These are phyloP conservation scores for Bruchidius siliquastri DNA, from an alignment of 2,888 invertebrate species.

Conservation along the genomic window DNA sequence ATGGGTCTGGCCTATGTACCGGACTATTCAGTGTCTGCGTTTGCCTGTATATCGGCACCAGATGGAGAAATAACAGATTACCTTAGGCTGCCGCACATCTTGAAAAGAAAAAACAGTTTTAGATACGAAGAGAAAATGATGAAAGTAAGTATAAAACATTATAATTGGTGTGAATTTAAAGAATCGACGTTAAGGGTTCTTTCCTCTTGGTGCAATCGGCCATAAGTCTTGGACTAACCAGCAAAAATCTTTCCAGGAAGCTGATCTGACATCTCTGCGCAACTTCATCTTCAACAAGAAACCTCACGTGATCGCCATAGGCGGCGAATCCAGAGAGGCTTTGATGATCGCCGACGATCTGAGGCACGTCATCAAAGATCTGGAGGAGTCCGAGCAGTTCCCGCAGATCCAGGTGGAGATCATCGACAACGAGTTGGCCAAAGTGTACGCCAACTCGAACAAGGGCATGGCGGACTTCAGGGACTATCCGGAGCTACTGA, in stretches of 20 bases:
- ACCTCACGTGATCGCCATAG: slow-evolving; percentile 79
- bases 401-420: slow-evolving; percentile 85
- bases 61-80: slow-evolving; percentile 93
- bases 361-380: slow-evolving; percentile 65
- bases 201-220: too few relatives aligned
- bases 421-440: slow-evolving; percentile 89
- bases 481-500: slow-evolving; percentile 85
- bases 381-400: slow-evolving; percentile 81
- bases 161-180: too few relatives aligned
- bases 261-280: slow-evolving; percentile 62
- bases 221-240: too few relatives aligned
- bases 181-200: too few relatives aligned
- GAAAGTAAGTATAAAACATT: slow-evolving; percentile 45
- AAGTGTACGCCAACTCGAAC: slow-evolving; percentile 87
- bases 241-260: slow-evolving; percentile 43
- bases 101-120: slow-evolving; percentile 74
- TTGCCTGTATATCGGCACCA: slow-evolving; percentile 79
- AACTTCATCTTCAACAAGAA: slow-evolving; percentile 86
- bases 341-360: slow-evolving; percentile 76
- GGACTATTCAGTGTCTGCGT: slow-evolving; percentile 79
- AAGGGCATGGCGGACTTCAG: slow-evolving; percentile 80
- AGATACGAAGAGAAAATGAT: slow-evolving; percentile 62
- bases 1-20: slow-evolving; percentile 86
- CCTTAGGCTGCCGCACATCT: slow-evolving; percentile 78
- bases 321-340: slow-evolving; percentile 88